These are phyloP conservation scores for Cynopterus brachyotis DNA, from an alignment of 2,113 vertebrate species.

Conservation along the genomic window DNA sequence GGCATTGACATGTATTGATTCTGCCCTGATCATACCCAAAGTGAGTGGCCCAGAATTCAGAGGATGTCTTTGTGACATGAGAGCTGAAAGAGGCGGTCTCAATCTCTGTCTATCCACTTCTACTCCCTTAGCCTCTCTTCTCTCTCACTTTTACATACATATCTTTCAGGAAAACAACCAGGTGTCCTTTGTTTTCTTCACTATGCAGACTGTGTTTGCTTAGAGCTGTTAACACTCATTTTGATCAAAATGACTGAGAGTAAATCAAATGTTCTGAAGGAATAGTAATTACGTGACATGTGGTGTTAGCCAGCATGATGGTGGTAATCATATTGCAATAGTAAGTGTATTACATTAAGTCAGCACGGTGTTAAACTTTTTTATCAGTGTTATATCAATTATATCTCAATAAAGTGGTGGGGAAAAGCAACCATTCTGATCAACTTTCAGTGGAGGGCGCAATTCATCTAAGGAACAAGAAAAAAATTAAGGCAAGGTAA, in stretches of 20 bases:
- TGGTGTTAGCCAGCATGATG: not conserved
- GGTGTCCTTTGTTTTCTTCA: not conserved
- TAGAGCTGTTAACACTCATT: not conserved
- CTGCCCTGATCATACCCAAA: not conserved
- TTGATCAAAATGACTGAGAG: not conserved
- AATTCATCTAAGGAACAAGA: not conserved
- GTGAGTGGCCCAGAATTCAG: not conserved
- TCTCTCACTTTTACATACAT: not conserved
- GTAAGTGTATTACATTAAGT: not conserved
- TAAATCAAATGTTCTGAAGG: not conserved
- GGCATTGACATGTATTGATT: rapidly evolving
- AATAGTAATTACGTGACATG: not conserved
- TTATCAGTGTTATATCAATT: not conserved
- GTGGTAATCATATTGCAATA: not conserved
- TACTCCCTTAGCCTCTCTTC: not conserved
- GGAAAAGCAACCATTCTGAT: not conserved
- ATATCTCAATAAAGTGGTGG: not conserved
- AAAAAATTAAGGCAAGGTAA: not conserved
- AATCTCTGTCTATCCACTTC: not conserved
- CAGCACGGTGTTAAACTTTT: not conserved
- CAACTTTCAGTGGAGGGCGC: not conserved
- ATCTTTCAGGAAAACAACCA: not conserved
- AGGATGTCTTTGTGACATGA: not conserved
- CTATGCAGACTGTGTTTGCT: not conserved
- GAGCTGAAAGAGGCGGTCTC: not conserved